A percentile compares a stretch with the other conserved stretches of the same genome.
These are phyloP conservation scores for Etheostoma nigrum DNA, from an alignment of 2,797 vertebrate species.

Conservation along the genomic window DNA sequence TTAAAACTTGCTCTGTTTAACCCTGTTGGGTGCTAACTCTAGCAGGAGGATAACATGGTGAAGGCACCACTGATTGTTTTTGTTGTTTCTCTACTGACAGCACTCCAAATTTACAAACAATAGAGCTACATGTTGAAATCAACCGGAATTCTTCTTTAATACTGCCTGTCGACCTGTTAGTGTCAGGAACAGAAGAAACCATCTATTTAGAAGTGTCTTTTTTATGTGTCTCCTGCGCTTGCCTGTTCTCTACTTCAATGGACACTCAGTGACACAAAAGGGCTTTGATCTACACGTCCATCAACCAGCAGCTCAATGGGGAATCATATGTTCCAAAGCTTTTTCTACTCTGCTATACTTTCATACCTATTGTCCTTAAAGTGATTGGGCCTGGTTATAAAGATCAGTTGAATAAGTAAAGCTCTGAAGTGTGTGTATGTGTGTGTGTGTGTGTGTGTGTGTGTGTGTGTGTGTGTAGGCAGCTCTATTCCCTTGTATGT, in stretches of 20 bases:
- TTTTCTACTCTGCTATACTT: constrained; percentile 64
- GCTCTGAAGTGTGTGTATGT: constrained; percentile 23
- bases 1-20: too few species aligned
- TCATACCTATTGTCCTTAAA: constrained; percentile 70
- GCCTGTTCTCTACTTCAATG: constrained; percentile 74
- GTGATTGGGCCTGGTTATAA: constrained; percentile 40
- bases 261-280: constrained; percentile 72
- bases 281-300: constrained; percentile 83
- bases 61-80: too few species aligned
- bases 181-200: constrained; percentile 49
- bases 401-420: constrained; percentile 45
- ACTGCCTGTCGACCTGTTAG: constrained; percentile 32
- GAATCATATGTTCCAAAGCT: constrained; percentile 67
- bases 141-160: neutral
- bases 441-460: constrained; percentile 1
- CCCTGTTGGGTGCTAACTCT: too few species aligned
- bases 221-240: constrained; percentile 70
- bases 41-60: too few species aligned
- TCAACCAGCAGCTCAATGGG: constrained; percentile 71
- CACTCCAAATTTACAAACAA: too few species aligned
- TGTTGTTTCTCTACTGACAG: too few species aligned
- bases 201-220: constrained; percentile 68
- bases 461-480: constrained; percentile 25
- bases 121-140: too few species aligned
- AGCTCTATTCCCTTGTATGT: constrained; percentile 59